Evolutionary conservation across 2,888 invertebrate genomes (phyloP), one percentile per base, ranked within the genome.

Genomic region (Leptopilina drosophilae): DNA sequence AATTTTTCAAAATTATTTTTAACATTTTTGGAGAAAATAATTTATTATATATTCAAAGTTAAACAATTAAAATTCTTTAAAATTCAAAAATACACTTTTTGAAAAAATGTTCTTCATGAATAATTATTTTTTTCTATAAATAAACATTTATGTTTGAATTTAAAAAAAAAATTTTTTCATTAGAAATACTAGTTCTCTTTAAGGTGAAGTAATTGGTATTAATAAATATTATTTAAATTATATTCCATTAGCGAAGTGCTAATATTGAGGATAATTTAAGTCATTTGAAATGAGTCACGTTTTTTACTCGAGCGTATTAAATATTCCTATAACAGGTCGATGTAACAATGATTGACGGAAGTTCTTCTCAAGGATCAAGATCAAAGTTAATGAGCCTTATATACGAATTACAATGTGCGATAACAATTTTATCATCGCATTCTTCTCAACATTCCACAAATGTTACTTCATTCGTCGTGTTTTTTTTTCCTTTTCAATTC

Each of bases 331-430:
- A 40, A 73, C 33, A 73, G n/a, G 56, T 73, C 14, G 53, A 53
- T 73, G n/a, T 15, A 73, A 33, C 73, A 49, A 33, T n/a, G 73
- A 73, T 33, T 56, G 56, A 56, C 73, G 73, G 69, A 73, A 33
- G 26, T 53, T 69, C n/a, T 73, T 56, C 40, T 56, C 73, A 73
- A 73, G 56, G 73, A 73, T 56, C 73, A 73, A 73, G 73, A 73
- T 73, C 73, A 73, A 73, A 73, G 56, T 56, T 73, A 73, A 73
- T 53, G 33, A 73, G 53, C 53, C 73, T 69, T 9, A 46, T 9
- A 42, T 26, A 26, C 26, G 53, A 73, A 73, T 73, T 56, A 73
- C n/a, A 62, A 62, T 62, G 56, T 73, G 40, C n/a, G 33, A 73
- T 73, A 73, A 73, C 33, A 73, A 56, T 56, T 49, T 53, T 73